Percentiles rank a stretch among this genome's conserved stretches.
Evolutionary conservation across 1,140 invertebrate genomes (phyloP).

Genomic region (Drosophila eugracilis): DNA sequence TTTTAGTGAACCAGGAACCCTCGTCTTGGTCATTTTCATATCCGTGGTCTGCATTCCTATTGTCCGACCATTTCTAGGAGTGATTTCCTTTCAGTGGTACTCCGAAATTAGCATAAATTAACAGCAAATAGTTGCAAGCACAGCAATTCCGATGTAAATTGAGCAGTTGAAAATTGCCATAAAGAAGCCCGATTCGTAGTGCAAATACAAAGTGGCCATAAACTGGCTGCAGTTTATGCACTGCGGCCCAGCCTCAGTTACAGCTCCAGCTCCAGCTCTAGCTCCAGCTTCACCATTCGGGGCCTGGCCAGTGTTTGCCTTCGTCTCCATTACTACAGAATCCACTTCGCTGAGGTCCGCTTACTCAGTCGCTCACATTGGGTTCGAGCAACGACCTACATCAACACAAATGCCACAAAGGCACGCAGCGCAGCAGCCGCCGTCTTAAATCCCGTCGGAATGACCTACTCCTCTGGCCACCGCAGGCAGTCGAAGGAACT

Average conservation of each 20-base stretch:
- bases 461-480: conserved; percentile 66
- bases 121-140: conserved; percentile 47
- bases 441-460: conserved; percentile 60
- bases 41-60: conserved; percentile 16
- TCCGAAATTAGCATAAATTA: conserved; percentile 75
- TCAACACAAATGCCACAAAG: conserved; percentile 66
- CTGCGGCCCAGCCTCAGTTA: no score
- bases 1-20: background rate
- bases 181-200: conserved; percentile 69
- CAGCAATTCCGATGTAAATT: conserved; percentile 73
- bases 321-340: conserved; percentile 47
- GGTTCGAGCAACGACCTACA: conserved; percentile 71
- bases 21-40: conserved; percentile 9
- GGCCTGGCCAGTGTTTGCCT: conserved; percentile 25
- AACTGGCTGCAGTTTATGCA: conserved; percentile 74
- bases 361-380: conserved; percentile 13
- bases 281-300: conserved; percentile 19
- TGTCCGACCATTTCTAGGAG: conserved; percentile 32
- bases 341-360: conserved; percentile 17
- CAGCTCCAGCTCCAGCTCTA: conserved; percentile 7
- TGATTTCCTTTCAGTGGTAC: conserved; percentile 43
- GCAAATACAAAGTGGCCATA: conserved; percentile 76
- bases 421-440: conserved; percentile 56
- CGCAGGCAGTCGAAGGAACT: conserved; percentile 15
- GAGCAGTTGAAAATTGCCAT: conserved; percentile 64